Base-by-base conservation (phyloP, 1,140 invertebrate genomes). In the Halictus rubicundus region DNA sequence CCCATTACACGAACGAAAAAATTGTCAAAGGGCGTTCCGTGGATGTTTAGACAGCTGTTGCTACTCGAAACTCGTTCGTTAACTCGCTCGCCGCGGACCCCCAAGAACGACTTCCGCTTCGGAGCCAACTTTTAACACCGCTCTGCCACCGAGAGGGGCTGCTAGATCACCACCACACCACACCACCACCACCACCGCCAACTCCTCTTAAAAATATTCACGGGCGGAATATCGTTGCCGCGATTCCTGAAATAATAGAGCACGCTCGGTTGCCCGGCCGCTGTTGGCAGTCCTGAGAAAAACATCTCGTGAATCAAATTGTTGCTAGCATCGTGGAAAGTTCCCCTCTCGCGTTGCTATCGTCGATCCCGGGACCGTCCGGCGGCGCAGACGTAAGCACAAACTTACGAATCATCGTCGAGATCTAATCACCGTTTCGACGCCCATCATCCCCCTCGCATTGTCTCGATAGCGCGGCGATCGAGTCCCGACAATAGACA, bases 11-110 rank as follows among this genome's bases (percentile, higher is more conserved):
- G 46, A 64, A 78, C 14, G 69, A 82, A 83, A 82, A 86, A 85
- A 81, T 82, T 79, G 80, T 85, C 76, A 65, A 80, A 76, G 49
- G 68, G 49, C 49, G 46, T 78, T 82, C 68, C 68, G 66, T 37
- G 19, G 64, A 66, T 88, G 83, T 89, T 89, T 88, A 84, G 81
- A 88, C 85, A 88, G 87, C 83, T 86, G 84, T 54, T 60, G 63
- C 75, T 85, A 85, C 83, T 86, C 74, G 80, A 86, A 78, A 85
- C 83, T 85, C 80, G 83, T 85, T 86, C 80, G 72, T 85, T 85
- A 82, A 79, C 71, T 79, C 68, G 71, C 59, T 84, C 75, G 19
- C 54, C 5, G 1, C 68, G 57, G 74, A 77, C 79, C 57, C 37
- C 68, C 80, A 70, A 82, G 61, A 85, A 73, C 72, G 83, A 85